Percentiles rank a stretch among this genome's conserved stretches.
Conservation (phyloP, 2,113 vertebrate species). For the Serinus canaria region DNA sequence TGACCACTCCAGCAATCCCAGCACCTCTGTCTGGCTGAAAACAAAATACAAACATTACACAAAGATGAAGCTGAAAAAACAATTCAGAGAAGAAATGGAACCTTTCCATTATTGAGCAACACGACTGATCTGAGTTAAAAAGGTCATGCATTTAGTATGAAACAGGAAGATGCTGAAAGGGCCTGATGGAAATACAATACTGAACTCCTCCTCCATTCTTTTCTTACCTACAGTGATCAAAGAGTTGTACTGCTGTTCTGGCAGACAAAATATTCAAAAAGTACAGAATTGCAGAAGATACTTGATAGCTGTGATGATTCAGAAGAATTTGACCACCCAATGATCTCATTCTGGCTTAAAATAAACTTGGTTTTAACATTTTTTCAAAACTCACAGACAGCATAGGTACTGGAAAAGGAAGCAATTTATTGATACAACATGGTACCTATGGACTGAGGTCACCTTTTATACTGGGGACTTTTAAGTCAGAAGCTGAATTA, state of each 20-base stretch:
- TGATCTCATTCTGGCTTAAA: neutral
- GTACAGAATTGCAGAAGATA: neutral
- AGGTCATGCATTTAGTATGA: neutral
- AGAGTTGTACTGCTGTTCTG: neutral
- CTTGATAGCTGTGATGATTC: neutral
- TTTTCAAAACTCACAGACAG: neutral
- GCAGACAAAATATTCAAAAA: neutral
- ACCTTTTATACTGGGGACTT: constrained; percentile 10
- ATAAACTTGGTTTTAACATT: neutral
- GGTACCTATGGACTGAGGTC: neutral
- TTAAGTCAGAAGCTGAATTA: constrained; percentile 9
- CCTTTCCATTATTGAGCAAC: neutral
- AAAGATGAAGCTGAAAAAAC: neutral
- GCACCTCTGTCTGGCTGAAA: neutral
- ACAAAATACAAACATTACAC: neutral
- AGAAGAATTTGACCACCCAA: neutral
- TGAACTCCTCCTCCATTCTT: neutral
- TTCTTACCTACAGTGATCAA: neutral
- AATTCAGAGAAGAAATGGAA: neutral
- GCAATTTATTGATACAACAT: neutral
- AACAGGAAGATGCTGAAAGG: neutral
- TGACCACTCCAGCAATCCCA: neutral
- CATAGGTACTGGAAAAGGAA: neutral
- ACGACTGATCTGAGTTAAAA: neutral
- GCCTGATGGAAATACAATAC: neutral